Evolutionary conservation across 35 echinoderm and acorn worm species (phyloP).

Genomic region (Lytechinus variegatus): DNA sequence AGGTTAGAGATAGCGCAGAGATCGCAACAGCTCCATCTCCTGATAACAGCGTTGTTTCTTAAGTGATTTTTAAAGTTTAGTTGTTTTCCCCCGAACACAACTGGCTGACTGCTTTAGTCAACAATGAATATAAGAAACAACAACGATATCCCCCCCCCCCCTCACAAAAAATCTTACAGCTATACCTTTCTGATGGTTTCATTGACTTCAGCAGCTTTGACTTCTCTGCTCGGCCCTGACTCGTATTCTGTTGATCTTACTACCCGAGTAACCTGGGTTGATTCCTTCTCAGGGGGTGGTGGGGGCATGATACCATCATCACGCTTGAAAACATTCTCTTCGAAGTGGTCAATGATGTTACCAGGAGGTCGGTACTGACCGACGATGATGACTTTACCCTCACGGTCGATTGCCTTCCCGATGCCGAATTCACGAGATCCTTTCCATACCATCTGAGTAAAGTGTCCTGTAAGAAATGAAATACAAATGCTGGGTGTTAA

Average conservation of each 20-base stretch:
- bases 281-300: conserved; percentile 27
- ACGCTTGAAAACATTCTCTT: conserved; percentile 73
- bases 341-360: conserved; percentile 86
- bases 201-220: conserved; percentile 25
- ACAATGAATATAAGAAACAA: too few species aligned
- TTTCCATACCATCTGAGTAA: conserved; percentile 99
- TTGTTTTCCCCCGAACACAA: too few species aligned
- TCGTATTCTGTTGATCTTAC: conserved; percentile 62
- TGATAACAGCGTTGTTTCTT: too few species aligned
- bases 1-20: too few species aligned
- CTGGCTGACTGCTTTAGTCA: too few species aligned
- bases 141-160: too few species aligned
- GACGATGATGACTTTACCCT: conserved; percentile 81
- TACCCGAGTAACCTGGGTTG: conserved; percentile 61
- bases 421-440: conserved; percentile 84
- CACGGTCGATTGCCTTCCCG: conserved; percentile 86
- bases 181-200: conserved; percentile 48
- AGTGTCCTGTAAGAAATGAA: conserved; percentile 76
- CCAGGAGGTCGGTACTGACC: conserved; percentile 92
- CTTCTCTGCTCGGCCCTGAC: conserved; percentile 31
- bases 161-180: too few species aligned
- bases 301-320: conserved; percentile 75
- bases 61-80: too few species aligned
- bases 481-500: too few species aligned
- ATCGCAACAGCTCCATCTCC: too few species aligned